Evolutionary conservation across 2,113 vertebrate genomes (phyloP), one percentile per base, ranked within the genome.

Genomic region (Cercocebus atys): DNA sequence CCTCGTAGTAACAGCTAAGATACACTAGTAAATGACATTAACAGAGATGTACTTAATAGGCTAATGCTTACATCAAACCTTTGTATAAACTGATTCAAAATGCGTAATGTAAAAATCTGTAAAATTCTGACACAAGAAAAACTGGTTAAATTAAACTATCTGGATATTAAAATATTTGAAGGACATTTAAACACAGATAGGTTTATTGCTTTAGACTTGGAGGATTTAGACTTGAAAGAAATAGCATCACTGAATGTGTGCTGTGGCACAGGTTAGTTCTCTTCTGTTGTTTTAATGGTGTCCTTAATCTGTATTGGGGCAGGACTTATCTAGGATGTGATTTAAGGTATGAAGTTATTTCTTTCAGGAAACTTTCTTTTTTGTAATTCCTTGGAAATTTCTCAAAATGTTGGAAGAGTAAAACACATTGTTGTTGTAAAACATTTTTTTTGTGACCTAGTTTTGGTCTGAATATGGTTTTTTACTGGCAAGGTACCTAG

Each of bases 361-460:
- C 25, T 90, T 96, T 93, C 47, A 52, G 82, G 76, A 75, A 86
- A 10, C 11, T 95, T 95, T 83, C 78, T 78, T 94, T 64, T 47
- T 81, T 88, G 30, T 89, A 79, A 59, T 92, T 94, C 66, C 68
- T 97, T 76, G 50, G 68, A 84, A 68, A 50, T 95, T 73, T 90
- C 47, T 97, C 47, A 95, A 38, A 94, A 57, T 85, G 38, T 90
- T 93, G 3, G 66, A 89, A 95, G 23, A 96, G n/a, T 88, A 38
- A 73, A 92, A 68, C 78, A 59, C 30, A 1, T 87, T 78, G 35
- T 73, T 7, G 6, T 92, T 52, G 57, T 68, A 84, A 93, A 92
- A 88, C 43, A 57, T 92, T 93, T 93, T 88, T 92, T 93, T 95
- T 86, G 80, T 97, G 95, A 98, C 81, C 93, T 95, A 75, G 80